Conservation (phyloP, 2,113 vertebrate genomes). For the Puma concolor region DNA sequence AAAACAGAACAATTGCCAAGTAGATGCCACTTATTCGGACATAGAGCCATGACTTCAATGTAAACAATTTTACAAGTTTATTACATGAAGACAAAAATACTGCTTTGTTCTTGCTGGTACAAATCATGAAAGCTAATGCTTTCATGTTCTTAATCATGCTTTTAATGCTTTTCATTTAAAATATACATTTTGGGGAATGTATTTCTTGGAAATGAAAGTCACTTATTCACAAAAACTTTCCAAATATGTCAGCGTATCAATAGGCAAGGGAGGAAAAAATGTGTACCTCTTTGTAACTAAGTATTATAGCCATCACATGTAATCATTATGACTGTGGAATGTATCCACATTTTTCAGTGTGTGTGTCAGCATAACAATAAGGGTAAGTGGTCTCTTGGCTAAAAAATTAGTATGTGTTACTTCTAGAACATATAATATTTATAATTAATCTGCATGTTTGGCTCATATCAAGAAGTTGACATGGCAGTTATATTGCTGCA, state of each 20-base stretch:
- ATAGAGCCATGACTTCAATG: not conserved
- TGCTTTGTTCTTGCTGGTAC: not conserved
- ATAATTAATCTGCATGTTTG: conserved; percentile 44
- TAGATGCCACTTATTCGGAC: not conserved
- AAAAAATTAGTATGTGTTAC: conserved; percentile 1
- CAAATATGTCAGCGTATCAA: conserved; percentile 21
- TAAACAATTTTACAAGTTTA: not conserved
- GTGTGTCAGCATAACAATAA: not conserved
- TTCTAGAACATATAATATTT: conserved; percentile 14
- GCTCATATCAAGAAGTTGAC: not conserved
- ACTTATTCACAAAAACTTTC: conserved; percentile 31
- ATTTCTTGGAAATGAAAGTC: conserved; percentile 55
- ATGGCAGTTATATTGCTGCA: not conserved
- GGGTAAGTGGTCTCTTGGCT: conserved; percentile 37
- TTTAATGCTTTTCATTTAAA: conserved; percentile 8
- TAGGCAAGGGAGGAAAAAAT: conserved; percentile 27
- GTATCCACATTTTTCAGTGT: not conserved
- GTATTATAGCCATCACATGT: not conserved
- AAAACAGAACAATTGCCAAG: not conserved
- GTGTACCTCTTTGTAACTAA: conserved; percentile 1
- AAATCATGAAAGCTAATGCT: not conserved
- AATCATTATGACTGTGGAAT: not conserved
- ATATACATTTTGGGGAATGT: not conserved
- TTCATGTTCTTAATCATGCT: not conserved
- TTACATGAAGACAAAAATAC: not conserved